Conservation (phyloP, 2,797 vertebrate species). For the Paedocypris micromegethes region DNA sequence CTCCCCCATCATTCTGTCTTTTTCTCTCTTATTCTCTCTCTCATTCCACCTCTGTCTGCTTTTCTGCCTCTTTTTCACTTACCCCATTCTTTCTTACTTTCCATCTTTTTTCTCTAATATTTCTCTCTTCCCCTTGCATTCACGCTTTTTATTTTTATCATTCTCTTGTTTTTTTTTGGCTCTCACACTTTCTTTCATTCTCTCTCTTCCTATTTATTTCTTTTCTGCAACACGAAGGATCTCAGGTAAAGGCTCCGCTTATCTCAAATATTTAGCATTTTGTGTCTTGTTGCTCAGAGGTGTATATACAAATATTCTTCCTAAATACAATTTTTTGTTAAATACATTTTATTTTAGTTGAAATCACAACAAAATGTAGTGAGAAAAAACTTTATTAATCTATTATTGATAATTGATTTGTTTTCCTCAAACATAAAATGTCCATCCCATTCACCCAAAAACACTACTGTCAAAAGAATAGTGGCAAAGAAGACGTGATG, state of each 20-base stretch:
- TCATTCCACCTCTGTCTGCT: constrained; percentile 22
- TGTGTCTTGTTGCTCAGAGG: no score
- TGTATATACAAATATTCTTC: neutral
- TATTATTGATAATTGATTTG: no score
- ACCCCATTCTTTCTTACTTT: neutral
- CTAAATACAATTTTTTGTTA: neutral
- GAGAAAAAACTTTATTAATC: no score
- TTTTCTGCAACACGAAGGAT: constrained; percentile 33
- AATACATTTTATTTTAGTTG: no score
- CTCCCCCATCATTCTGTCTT: constrained; percentile 1
- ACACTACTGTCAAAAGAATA: constrained; percentile 1
- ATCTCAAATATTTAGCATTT: neutral
- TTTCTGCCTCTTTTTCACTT: no score
- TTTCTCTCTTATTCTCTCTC: constrained; percentile 14
- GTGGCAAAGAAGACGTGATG: constrained; percentile 6
- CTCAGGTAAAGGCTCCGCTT: constrained; percentile 35
- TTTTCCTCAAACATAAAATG: no score
- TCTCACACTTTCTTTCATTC: constrained; percentile 19
- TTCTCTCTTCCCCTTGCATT: neutral
- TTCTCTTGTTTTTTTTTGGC: neutral
- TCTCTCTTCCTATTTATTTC: constrained; percentile 28
- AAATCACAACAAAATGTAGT: no score
- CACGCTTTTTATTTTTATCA: neutral
- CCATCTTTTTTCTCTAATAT: no score
- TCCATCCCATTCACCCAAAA: neutral